Evolutionary conservation across 2,888 invertebrate species (phyloP), one percentile per base, ranked within the genome.

Genomic region (Platycheirus rosarum): DNA sequence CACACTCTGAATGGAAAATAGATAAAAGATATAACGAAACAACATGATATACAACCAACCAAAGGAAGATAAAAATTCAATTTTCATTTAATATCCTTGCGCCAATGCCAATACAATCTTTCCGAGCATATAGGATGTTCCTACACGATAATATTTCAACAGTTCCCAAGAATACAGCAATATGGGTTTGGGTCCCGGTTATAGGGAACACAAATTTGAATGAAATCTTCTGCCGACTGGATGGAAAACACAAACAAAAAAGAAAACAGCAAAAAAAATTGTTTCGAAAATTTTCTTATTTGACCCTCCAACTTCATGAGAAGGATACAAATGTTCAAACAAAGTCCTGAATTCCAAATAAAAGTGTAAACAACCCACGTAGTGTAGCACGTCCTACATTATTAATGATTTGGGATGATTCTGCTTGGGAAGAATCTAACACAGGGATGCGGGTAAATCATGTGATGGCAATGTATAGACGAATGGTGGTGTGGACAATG

Each of bases 361-460:
- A 69, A 63, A 74, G 57, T 75, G 80, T 80, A 66, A 76, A 80
- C 76, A 80, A 66, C 70, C 70, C 65, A 80, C 70, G 66, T 66
- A 66, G 55, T 49, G 29, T 48, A 57, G 69, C 65, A 75, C 37
- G 51, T 70, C 65, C 60, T 80, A 70, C 76, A 80, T 76, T 76
- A 76, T 76, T 80, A 70, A 80, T 70, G 76, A 51, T 60, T 63
- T 51, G 49, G 40, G 55, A 65, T 77, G 55, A 77, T 65, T 68
- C 48, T 37, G 65, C 49, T 44, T 60, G 37, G 35, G 23, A 6
- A 23, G 40, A 44, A 60, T 42, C 29, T n/a, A 60, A 18, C 44
- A 18, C 44, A 18, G 29, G 0, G 29, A 29, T 60, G 44, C 60
- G 44, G 44, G 42, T 26, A 8, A 16, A 40, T 13, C 37, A 13